Percentiles rank a stretch among this genome's conserved stretches.
phyloP scores from a whole-genome alignment of 2,113 vertebrate genomes.

The Brachyistius frenatus region DNA sequence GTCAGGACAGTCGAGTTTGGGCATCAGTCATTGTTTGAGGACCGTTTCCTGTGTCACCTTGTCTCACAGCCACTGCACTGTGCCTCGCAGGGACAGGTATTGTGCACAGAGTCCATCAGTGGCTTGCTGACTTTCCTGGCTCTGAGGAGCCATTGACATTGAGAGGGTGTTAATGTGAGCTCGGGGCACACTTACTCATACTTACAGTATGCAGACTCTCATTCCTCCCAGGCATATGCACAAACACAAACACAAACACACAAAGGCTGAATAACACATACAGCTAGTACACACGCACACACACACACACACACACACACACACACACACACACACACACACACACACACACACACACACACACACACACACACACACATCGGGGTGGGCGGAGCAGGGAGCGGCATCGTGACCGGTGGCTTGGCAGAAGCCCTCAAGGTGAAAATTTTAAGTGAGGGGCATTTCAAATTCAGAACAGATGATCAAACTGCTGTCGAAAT shows the following conservation, averaged over 20 bases:
- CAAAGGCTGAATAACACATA: background rate
- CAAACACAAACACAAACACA: no score
- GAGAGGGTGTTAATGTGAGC: slow-evolving; percentile 22
- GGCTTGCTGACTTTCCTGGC: slow-evolving; percentile 36
- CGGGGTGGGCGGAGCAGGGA: slow-evolving; percentile 30
- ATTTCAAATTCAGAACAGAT: slow-evolving; percentile 74
- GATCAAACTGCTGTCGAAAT: slow-evolving; percentile 58
- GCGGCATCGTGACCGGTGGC: slow-evolving; percentile 65
- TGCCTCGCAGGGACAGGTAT: slow-evolving; percentile 35
- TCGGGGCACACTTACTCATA: background rate
- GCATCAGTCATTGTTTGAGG: slow-evolving; percentile 49
- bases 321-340: background rate
- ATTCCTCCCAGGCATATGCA: no score
- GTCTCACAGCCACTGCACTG: slow-evolving; percentile 24
- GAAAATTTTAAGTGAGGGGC: slow-evolving; percentile 58
- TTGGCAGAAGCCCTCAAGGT: slow-evolving; percentile 69
- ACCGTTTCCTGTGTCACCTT: slow-evolving; percentile 62
- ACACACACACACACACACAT: slow-evolving; percentile 9
- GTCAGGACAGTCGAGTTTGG: slow-evolving; percentile 20
- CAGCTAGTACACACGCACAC: background rate
- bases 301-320: background rate
- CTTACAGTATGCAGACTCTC: no score
- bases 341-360: background rate
- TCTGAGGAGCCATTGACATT: slow-evolving; percentile 52
- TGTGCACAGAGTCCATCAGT: slow-evolving; percentile 18